Base-by-base conservation (phyloP, 2,797 vertebrate genomes). In the Craterocephalus amniculus region DNA sequence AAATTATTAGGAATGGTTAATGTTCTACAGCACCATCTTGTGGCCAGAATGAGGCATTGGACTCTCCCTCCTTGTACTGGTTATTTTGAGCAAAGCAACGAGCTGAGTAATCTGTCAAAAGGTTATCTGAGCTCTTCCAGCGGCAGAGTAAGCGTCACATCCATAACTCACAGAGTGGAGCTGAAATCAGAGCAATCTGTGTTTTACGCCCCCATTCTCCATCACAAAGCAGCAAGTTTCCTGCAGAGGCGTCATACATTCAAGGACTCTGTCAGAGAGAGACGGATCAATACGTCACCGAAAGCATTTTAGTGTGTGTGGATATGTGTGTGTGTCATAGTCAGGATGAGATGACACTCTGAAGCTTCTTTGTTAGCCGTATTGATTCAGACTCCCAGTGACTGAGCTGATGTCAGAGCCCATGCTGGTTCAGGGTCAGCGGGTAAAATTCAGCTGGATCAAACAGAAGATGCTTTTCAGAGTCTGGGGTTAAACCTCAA, bases 11-110 rank as follows among this genome's bases (percentile, higher is more conserved):
- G 9, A 48, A 27, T 11, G 22, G 32, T 59, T 18, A 62, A 51
- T 73, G 74, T 63, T 22, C 71, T 77, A 87, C 74, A 84, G 79
- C 76, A 85, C 26, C 83, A 88, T 61, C 89, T 73, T 61, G 85
- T 89, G 90, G 87, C 9, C 57, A 58, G 4, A 61, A 38, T 13
- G 6, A 4, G 38, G 48, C 57, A 83, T 54, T 51, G 52, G 84
- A 72, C 32, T 2, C 48, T 43, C 11, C 34, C 56, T 45, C 26
- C 31, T 31, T 0, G 36, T 6, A 2, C 26, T 43, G 36, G 26
- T 60, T 36, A 6, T 7, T 51, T 22, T 29, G 14, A 7, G 14
- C 40, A 35, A 14, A 65, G 51, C 7, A 11, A 14, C 29, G 58
- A 29, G 14, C 13, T 22, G 68, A 58, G 36, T 32, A 38, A 45